Evolutionary conservation across 53 echinoderm and acorn worm genomes (phyloP).

Genomic region (Mesocentrotus franciscanus): DNA sequence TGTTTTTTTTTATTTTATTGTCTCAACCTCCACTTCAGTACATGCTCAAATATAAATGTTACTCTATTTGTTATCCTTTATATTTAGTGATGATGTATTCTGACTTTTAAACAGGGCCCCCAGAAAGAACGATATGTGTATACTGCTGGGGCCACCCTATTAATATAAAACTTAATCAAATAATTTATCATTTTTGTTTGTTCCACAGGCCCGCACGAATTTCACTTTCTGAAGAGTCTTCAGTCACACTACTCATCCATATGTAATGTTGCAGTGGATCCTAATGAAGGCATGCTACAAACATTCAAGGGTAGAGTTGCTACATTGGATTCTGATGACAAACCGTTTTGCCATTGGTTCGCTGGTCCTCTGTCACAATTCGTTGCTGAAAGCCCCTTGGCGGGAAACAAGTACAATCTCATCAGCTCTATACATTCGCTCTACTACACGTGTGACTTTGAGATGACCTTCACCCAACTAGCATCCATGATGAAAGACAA

Average conservation of each 20-base stretch:
- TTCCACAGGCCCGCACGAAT: not conserved
- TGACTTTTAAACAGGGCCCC: no score
- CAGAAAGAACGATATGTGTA: no score
- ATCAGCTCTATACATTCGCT: slow-evolving; percentile 24
- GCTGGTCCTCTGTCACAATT: not conserved
- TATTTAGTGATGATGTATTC: no score
- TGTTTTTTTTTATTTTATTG: no score
- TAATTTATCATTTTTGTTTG: no score
- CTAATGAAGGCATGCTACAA: not conserved
- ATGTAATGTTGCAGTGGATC: not conserved
- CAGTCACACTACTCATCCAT: not conserved
- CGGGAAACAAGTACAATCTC: not conserved
- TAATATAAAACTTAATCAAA: no score
- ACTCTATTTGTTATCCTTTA: no score
- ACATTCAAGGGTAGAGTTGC: not conserved
- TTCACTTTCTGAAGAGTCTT: not conserved
- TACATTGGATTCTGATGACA: not conserved
- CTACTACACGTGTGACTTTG: slow-evolving; percentile 2
- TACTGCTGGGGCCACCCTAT: no score
- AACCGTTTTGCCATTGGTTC: not conserved
- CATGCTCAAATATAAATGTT: no score
- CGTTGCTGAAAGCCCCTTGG: not conserved
- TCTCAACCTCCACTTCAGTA: no score
- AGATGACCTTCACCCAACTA: not conserved
- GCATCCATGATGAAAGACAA: not conserved